These are phyloP conservation scores for Cichlasoma orientale DNA, from an alignment of 2,797 vertebrate genomes.

Conservation along the genomic window DNA sequence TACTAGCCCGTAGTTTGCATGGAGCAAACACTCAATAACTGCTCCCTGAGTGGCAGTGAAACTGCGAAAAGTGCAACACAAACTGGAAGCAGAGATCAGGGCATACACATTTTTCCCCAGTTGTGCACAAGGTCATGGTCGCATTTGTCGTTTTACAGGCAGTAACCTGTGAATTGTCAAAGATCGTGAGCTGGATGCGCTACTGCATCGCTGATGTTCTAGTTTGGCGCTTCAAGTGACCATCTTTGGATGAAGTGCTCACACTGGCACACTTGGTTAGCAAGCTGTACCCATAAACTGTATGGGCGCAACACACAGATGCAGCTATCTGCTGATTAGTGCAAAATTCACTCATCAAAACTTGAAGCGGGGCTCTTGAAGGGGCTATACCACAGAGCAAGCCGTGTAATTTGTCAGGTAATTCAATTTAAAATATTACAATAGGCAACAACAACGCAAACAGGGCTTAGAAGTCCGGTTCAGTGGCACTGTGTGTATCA, in stretches of 20 bases:
- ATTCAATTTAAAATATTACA: too few species aligned
- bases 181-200: not conserved
- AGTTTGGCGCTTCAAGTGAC: not conserved
- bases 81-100: not conserved
- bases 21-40: too few species aligned
- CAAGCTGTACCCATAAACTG: not conserved
- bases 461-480: too few species aligned
- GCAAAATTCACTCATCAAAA: too few species aligned
- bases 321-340: not conserved
- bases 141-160: not conserved
- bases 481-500: too few species aligned
- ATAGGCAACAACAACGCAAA: too few species aligned
- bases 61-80: too few species aligned
- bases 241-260: not conserved
- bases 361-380: too few species aligned
- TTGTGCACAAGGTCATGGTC: not conserved
- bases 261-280: not conserved
- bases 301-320: not conserved
- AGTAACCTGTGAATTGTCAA: not conserved
- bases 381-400: too few species aligned
- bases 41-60: too few species aligned
- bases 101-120: not conserved
- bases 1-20: too few species aligned
- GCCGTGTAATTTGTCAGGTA: too few species aligned
- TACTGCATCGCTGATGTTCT: not conserved